Base-by-base conservation (phyloP, 2,797 vertebrate genomes). In the Buphagus erythrorhynchus region DNA sequence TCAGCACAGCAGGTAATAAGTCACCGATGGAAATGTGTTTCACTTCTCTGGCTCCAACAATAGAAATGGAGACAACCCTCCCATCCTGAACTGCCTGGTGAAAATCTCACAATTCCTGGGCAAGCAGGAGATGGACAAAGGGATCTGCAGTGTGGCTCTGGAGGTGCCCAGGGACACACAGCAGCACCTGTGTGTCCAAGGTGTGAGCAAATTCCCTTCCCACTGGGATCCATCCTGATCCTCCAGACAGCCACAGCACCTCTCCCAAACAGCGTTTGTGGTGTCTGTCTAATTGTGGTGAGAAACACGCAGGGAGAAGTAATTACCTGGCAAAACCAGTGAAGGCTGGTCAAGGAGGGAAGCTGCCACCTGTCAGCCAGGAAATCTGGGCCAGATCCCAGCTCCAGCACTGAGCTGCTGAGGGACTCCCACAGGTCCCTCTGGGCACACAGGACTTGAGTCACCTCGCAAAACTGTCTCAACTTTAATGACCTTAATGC, bases 91-190 rank as follows among this genome's bases (percentile, higher is more conserved):
- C 94, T 90, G 93, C 51, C 97, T 98, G 98, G 98, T 98, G 40
- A 99, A 98, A 92, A 94, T 98, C 84, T 99, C 98, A 96, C 98
- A 97, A 65, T 96, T 98, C 86, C 96, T 98, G 71, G 98, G 98
- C 42, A 99, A 99, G 96, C 97, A 98, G 62, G 98, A 99, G 55
- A 98, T 98, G 98, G 98, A 98, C 59, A 98, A 97, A 67, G 98
- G 98, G 54, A 98, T 98, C 88, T 98, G 98, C 95, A 99, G 98
- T 72, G 98, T 98, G 98, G 98, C 98, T 24, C 96, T 99, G 36
- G 98, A 98, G 29, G 93, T 98, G 38, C 98, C 98, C n/a, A 95
- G 95, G 65, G 98, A 99, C 58, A 98, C 98, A 0, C 98, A 98
- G 88, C 97, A 98, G 98, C 95, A 99, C 98, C 13, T 96, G 97